Percentiles rank a stretch among this genome's conserved stretches.
phyloP scores from a whole-genome alignment of 2,888 invertebrate genomes.

The Elysia crispata region DNA sequence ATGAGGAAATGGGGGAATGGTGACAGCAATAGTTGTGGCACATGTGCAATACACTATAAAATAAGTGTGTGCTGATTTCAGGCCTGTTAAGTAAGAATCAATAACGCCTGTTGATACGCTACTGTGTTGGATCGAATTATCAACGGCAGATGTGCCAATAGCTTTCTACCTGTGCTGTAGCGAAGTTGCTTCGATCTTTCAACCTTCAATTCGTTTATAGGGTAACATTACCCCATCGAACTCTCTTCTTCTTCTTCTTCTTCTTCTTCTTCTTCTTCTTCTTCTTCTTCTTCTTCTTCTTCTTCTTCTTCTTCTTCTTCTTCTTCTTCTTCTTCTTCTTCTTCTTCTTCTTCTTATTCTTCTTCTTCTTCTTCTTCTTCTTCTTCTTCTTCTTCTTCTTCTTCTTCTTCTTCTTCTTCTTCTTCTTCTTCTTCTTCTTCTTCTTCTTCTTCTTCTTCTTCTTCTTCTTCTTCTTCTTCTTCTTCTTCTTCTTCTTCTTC shows the following conservation, averaged over 20 bases:
- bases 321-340: constrained; percentile 13
- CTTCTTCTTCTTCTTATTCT: neutral
- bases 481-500: constrained; percentile 9
- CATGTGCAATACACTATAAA: too few relatives aligned
- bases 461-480: constrained; percentile 9
- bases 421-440: neutral
- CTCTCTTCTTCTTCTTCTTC: constrained; percentile 26
- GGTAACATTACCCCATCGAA: too few relatives aligned
- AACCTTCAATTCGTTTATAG: too few relatives aligned
- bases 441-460: constrained; percentile 7
- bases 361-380: neutral
- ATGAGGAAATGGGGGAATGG: neutral
- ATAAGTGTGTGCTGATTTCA: too few relatives aligned
- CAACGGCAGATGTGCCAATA: too few relatives aligned
- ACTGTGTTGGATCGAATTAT: too few relatives aligned
- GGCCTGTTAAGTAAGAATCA: too few relatives aligned
- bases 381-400: neutral
- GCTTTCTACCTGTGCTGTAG: too few relatives aligned
- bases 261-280: constrained; percentile 31
- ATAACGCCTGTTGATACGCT: too few relatives aligned
- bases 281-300: constrained; percentile 31
- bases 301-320: constrained; percentile 28
- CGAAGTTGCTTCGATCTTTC: too few relatives aligned
- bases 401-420: neutral
- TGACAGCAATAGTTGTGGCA: too few relatives aligned